Percentiles rank a stretch among this genome's conserved stretches.
Evolutionary conservation across 2,113 vertebrate species (phyloP).

Genomic region (Pongo pygmaeus): DNA sequence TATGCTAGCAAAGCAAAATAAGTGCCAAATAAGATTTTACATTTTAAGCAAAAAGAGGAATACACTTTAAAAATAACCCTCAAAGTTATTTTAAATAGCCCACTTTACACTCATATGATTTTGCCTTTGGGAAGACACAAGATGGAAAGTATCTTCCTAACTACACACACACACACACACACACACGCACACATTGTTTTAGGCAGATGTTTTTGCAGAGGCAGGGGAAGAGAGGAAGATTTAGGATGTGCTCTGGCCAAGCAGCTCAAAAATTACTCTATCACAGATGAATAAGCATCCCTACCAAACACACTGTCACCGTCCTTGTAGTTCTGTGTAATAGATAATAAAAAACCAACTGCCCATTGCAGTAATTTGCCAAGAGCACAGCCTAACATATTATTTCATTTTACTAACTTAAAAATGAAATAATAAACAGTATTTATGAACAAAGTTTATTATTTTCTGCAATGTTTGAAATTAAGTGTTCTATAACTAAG

Average conservation of each 20-base stretch:
- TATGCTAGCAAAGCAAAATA: slow-evolving; percentile 59
- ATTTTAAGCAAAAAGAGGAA: slow-evolving; percentile 61
- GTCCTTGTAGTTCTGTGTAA: slow-evolving; percentile 71
- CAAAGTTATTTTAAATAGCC: slow-evolving; percentile 67
- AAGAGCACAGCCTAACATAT: slow-evolving; percentile 62
- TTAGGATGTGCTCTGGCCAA: slow-evolving; percentile 77
- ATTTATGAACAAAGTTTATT: slow-evolving; percentile 41
- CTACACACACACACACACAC: slow-evolving; percentile 71
- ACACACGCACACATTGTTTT: slow-evolving; percentile 75
- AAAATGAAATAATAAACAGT: slow-evolving; percentile 54
- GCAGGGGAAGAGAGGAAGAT: slow-evolving; percentile 78
- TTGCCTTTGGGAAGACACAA: slow-evolving; percentile 71
- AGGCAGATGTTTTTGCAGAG: slow-evolving; percentile 83
- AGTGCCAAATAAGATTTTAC: slow-evolving; percentile 60
- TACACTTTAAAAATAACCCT: slow-evolving; percentile 50
- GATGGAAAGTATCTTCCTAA: slow-evolving; percentile 60
- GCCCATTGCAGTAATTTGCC: slow-evolving; percentile 74
- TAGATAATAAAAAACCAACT: slow-evolving; percentile 84
- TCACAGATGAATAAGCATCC: slow-evolving; percentile 78
- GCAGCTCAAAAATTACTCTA: slow-evolving; percentile 80
- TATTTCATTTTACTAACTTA: slow-evolving; percentile 70
- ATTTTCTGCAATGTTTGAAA: slow-evolving; percentile 37
- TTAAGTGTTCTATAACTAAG: background rate
- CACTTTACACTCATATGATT: slow-evolving; percentile 56
- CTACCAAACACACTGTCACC: slow-evolving; percentile 61